A percentile compares a stretch with the other conserved stretches of the same genome.
Conservation (phyloP, 2,888 invertebrate genomes). For the Unio pictorum region DNA sequence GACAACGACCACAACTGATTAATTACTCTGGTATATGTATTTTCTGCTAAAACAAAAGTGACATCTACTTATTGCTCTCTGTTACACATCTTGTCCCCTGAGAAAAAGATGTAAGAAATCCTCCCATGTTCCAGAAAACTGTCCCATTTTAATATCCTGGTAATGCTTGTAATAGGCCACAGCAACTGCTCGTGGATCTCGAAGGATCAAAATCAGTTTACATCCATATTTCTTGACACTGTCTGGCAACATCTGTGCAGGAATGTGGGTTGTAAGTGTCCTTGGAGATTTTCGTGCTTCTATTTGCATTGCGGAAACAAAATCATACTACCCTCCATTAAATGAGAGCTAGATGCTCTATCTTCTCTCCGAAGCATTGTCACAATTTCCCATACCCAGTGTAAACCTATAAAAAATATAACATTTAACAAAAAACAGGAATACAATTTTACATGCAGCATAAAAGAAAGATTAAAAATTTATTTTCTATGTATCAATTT, state of each 20-base stretch:
- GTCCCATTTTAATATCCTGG: not conserved
- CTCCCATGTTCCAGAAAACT: not conserved
- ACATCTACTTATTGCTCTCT: too few species aligned
- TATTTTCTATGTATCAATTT: too few species aligned
- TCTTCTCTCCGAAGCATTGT: not conserved
- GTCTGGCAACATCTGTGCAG: constrained; percentile 1
- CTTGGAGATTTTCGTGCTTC: not conserved
- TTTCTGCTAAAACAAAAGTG: too few species aligned
- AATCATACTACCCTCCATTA: not conserved
- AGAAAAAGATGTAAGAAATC: constrained; percentile 1
- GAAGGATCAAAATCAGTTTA: not conserved
- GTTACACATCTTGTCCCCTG: not conserved
- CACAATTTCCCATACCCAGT: constrained; percentile 1
- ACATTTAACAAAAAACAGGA: not conserved
- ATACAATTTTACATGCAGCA: not conserved
- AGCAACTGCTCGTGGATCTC: constrained; percentile 1
- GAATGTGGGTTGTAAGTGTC: not conserved
- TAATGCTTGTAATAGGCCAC: not conserved
- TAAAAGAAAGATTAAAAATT: not conserved
- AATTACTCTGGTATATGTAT: too few species aligned
- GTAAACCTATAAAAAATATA: not conserved
- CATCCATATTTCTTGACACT: not conserved
- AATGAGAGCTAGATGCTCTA: not conserved
- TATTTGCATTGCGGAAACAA: not conserved
- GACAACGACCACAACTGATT: too few species aligned